Base-by-base conservation (phyloP, 2,797 vertebrate genomes). In the Danio aesculapii region DNA sequence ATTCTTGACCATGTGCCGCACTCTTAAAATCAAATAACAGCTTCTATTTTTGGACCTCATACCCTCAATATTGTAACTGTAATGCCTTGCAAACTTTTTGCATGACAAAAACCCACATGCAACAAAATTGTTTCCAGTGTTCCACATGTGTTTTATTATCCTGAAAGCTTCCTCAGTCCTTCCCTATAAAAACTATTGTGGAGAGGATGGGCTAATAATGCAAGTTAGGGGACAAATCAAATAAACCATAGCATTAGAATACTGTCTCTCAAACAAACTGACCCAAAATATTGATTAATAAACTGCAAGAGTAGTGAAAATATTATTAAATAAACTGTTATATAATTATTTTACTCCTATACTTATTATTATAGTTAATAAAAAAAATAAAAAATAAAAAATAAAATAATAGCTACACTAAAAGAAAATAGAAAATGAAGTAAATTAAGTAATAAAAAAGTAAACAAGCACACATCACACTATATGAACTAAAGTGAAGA, bases 11-110 rank as follows among this genome's bases (percentile, higher is more conserved):
- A 74, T 59, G 19, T 8, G 8, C 55, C 0, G 1, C 12, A 17
- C 70, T 46, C 17, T 46, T 47, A 46, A 73, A 46, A 59, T 46
- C 17, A 46, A 73, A 58, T 46, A 58, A 16, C n/a, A 76, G 46
- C 12, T 64, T 55, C 49, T 46, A 76, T 55, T 76, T 66, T 55
- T 43, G 17, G 30, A 17, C 3, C 3, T 30, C 16, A 21, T 47
- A 43, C 50, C 73, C 39, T 52, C 43, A 49, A 74, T 75, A 67
- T 5, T 71, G 8, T 44, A 30, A 57, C 47, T 55, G 11, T 6
- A 67, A 57, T 46, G 47, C 12, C 17, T 50, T 53, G 17, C 17
- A 16, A 64, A 53, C n/a, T 16, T 43, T 43, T 53, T 43, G 68
- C 68, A 13, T 55, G n/a, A 55, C 13, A 66, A 75, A 64, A n/a